These are phyloP conservation scores for Galbula dea DNA, from an alignment of 2,113 vertebrate genomes.

Conservation along the genomic window DNA sequence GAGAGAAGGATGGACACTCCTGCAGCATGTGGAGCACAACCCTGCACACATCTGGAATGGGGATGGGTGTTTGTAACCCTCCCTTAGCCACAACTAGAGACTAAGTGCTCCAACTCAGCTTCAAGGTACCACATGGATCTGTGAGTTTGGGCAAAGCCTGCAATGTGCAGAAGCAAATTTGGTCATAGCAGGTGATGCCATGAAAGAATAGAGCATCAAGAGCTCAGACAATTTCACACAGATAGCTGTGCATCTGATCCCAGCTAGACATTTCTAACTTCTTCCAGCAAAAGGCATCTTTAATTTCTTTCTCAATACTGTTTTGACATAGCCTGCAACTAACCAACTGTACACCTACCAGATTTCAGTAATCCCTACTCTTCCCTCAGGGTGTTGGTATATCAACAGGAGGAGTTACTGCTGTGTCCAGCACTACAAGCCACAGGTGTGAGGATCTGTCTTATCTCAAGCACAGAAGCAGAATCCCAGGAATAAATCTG, in stretches of 20 bases:
- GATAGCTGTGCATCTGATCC: not conserved
- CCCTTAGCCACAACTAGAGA: not conserved
- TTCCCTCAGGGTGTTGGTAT: not conserved
- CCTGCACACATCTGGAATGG: rapidly evolving
- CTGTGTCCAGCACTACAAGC: not conserved
- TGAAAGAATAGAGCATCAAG: not conserved
- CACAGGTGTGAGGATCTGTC: not conserved
- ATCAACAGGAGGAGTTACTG: not conserved
- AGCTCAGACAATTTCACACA: not conserved
- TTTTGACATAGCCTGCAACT: not conserved
- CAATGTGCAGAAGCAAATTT: not conserved
- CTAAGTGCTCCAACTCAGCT: not conserved
- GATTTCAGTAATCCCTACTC: not conserved
- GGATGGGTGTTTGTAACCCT: not conserved
- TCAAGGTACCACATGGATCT: not conserved
- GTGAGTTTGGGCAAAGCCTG: not conserved
- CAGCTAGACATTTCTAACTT: not conserved
- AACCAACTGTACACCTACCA: rapidly evolving
- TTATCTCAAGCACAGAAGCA: constrained; percentile 2
- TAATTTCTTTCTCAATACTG: not conserved
- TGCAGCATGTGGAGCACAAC: not conserved
- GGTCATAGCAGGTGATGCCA: not conserved
- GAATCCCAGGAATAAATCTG: constrained; percentile 5
- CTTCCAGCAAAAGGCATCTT: not conserved
- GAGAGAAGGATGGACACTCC: not conserved